Base-by-base conservation (phyloP, 2,888 invertebrate species). In the Chrysotoxum bicinctum region DNA sequence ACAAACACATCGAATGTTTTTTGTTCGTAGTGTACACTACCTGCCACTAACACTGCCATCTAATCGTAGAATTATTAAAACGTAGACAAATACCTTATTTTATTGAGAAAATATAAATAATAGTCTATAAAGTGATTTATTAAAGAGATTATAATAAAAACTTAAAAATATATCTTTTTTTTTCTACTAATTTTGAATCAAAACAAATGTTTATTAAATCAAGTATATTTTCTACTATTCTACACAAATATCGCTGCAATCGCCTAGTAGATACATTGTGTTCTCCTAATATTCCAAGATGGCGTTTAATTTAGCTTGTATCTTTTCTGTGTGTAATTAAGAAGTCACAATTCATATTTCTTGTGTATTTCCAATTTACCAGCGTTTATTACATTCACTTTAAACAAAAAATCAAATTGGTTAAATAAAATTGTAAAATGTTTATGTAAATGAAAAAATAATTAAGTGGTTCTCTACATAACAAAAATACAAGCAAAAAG, bases 321-420 rank as follows among this genome's bases (percentile, higher is more conserved):
- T 83, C 12, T 32, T 3, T 3, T 2, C 86, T 88, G 80, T 88
- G 89, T 89, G 89, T 89, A 88, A 88, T 88, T 89, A 88, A 88
- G 89, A 89, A 89, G 89, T 89, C 88, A 88, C 88, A 88, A 88
- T 87, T 45, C 30, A 32, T 30, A 40, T 40, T 60, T 40, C 80
- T 87, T 80, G 72, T 85, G 83, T 76, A 82, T 78, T 77, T 74
- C 76, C 50, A 62, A 80, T 45, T 72, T 48, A 14, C 30, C 58
- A 72, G 80, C 72, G 58, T 72, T 75, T 45, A 48, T 74, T 35
- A 21, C 14, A 21, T 21, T 37, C 50, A 19, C 12, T 43, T 30
- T 43, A 56, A 69, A 19, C 9, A 35, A 12, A 23, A 48, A 50
- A 21, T 26, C 60, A 50, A 60, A 35, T 50, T 60, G 50, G 56